Evolutionary conservation across 2,888 invertebrate species (phyloP), one percentile per base, ranked within the genome.

Genomic region (Schizotus pectinicornis): DNA sequence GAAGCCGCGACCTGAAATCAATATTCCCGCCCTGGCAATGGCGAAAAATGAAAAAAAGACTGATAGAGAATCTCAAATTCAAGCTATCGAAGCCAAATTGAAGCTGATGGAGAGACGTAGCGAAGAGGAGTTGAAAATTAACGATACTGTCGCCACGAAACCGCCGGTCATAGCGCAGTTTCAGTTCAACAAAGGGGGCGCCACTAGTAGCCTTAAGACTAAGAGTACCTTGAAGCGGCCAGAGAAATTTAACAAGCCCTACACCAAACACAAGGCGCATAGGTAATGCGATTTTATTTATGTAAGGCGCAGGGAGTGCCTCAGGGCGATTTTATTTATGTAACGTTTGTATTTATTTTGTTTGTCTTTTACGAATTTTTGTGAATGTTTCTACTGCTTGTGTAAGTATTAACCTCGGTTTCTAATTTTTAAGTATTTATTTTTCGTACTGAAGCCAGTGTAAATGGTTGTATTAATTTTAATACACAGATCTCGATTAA

Each of bases 31-130:
- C 0, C 75, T 93, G 61, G 89, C 90, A 0, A 89, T 91, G 47
- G 79, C 83, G 22, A 83, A 84, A 69, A 79, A 79, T 55, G 81
- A 82, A 57, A 81, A 88, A 72, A 89, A 87, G 79, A 79, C 88
- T 1, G 92, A 92, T 75, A 87, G 89, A 69, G 86, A 88, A 73
- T 88, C 89, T 6, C 91, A 93, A 52, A 94, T 95, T 65, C 90
- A 90, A 74, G 93, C 93, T 0, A 94, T 95, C 58, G 94, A 94
- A 77, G 91, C 92, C 0, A 94, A 95, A 78, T 80, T 95, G 0
- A 92, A 90, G 73, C 81, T 89, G 76, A 88, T 94, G 86, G 90
- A 91, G 68, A 77, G 79, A 2, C 86, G 84, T 62, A 83, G 85
- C 0, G 84, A 85, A 41, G 53, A 52, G 63, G 91, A 91, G 72